Base-by-base conservation (phyloP, 2,888 invertebrate species). In the Spatulosminthurus flaviceps region DNA sequence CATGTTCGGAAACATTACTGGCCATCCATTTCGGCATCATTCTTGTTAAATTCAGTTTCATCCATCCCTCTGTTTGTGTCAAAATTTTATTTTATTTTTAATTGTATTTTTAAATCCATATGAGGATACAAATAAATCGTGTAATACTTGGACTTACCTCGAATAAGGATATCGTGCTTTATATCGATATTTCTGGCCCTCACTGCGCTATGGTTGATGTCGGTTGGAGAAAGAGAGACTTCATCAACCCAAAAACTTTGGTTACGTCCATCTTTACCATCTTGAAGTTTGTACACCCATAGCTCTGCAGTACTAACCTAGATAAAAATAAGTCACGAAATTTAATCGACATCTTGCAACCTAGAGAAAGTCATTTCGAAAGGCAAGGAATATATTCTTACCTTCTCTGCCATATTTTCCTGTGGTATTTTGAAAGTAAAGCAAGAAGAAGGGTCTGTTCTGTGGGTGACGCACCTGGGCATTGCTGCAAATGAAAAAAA, bases 171-270 rank as follows among this genome's bases (percentile, higher is more conserved):
- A 61, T 79, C 75, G 21, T 74, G 41, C 60, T 75, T 69, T 29
- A 43, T 75, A 42, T 79, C 75, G 7, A 79, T 34, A 60, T 51
- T 34, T n/a, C 61, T 73, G 22, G 71, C 64, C 42, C 60, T 61
- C 1, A 75, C 41, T 51, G 43, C 9, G 29, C 67, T 42, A 21
- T 76, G 69, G 7, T 76, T 67, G 66, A 43, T 72, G 61, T 73
- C 73, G 7, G 28, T 28, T 43, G n/a, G 71, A 16, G 9, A 64
- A 9, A 28, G 16, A 11, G 93, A 93, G 19, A 94, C 92, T 87
- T 94, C 94, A 0, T 93, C 93, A 71, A 94, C 91, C 28, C 93
- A 92, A 86, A 94, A 92, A 0, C 93, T 93, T 86, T 93, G 93
- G 86, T 92, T 92, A 87, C 91, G 91, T 42, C 90, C 89, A 86